These are phyloP conservation scores for Busseola fusca DNA, from an alignment of 2,888 invertebrate species.

Conservation along the genomic window DNA sequence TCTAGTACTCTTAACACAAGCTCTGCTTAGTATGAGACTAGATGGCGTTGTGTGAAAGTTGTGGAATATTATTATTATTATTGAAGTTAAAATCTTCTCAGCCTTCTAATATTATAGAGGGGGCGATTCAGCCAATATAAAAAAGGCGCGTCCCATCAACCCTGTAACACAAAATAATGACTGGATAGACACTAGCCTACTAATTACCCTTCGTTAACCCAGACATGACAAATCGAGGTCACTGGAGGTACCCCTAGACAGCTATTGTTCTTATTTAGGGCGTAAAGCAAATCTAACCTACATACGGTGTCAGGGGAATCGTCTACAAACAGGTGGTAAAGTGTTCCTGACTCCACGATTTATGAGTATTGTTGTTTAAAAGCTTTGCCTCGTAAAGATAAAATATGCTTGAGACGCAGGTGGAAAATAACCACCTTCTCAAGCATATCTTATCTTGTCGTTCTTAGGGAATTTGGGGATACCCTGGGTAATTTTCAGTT, in stretches of 20 bases:
- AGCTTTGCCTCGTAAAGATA: conserved; percentile 47
- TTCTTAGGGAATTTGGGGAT: conserved; percentile 5
- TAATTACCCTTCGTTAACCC: conserved; percentile 51
- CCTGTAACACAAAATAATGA: conserved; percentile 22
- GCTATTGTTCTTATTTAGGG: conserved; percentile 58
- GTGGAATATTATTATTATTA: too few relatives aligned
- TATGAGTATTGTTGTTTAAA: conserved; percentile 46
- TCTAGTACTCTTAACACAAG: too few relatives aligned
- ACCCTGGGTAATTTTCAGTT: background rate
- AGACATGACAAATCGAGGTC: conserved; percentile 50
- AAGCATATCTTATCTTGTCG: background rate
- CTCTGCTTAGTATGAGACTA: too few relatives aligned
- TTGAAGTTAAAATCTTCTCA: background rate
- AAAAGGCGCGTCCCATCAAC: conserved; percentile 16
- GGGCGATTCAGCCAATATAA: background rate
- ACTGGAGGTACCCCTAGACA: conserved; percentile 33
- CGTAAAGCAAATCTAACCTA: conserved; percentile 53
- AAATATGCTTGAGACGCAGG: conserved; percentile 28
- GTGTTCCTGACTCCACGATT: conserved; percentile 20
- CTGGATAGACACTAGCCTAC: conserved; percentile 31
- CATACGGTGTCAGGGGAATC: conserved; percentile 30
- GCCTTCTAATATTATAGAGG: background rate
- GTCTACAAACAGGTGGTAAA: conserved; percentile 35
- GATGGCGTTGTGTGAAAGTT: too few relatives aligned
- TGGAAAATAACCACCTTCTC: background rate